Evolutionary conservation across 2,797 vertebrate genomes (phyloP).

Genomic region (Danio kyathit): DNA sequence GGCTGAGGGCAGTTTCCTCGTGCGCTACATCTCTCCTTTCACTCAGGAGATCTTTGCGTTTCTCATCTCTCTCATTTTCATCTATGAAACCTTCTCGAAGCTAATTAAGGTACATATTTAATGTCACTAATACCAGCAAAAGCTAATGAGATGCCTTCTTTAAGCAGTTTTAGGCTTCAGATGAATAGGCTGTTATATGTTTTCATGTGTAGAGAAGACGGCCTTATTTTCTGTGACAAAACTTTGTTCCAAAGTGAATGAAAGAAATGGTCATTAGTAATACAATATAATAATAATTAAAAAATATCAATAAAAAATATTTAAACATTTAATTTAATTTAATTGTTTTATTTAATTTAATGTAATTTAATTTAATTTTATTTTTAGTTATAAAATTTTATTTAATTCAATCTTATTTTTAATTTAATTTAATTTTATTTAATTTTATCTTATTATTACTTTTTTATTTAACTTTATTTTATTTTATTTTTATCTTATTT

Average conservation of each 20-base stretch:
- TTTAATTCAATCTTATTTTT: no score
- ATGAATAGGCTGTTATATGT: background rate
- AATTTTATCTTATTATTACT: no score
- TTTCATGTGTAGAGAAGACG: background rate
- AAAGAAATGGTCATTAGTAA: background rate
- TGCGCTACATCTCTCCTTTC: constrained; percentile 96
- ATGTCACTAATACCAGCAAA: background rate
- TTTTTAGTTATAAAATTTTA: no score
- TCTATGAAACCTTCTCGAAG: constrained; percentile 98
- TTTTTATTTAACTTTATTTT: no score
- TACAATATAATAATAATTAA: background rate
- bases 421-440: no score
- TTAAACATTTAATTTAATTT: background rate
- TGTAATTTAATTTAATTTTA: no score
- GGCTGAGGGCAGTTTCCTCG: constrained; percentile 95
- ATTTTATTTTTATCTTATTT: no score
- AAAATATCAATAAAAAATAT: background rate
- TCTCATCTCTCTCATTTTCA: constrained; percentile 98
- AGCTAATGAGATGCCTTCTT: background rate
- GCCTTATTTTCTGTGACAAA: background rate
- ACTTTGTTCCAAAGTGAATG: background rate
- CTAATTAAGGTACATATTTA: constrained; percentile 86
- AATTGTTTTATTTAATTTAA: no score
- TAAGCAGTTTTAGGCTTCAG: background rate
- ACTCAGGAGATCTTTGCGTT: constrained; percentile 99